Percentiles rank a stretch among this genome's conserved stretches.
These are phyloP conservation scores for Panzeria rudis DNA, from an alignment of 2,888 invertebrate genomes.

Conservation along the genomic window DNA sequence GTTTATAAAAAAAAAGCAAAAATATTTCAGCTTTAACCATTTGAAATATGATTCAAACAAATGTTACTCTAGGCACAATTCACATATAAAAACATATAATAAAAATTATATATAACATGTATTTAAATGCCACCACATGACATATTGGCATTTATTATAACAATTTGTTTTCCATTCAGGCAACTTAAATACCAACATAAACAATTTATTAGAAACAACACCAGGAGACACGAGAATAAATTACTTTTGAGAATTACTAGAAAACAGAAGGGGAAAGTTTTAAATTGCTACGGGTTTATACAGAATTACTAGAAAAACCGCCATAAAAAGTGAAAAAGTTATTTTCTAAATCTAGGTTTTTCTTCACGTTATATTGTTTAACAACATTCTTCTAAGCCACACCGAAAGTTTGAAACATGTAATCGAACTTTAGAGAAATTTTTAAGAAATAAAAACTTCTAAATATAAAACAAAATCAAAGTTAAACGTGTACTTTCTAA, in stretches of 20 bases:
- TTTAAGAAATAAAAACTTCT: neutral
- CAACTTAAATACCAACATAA: constrained; percentile 71
- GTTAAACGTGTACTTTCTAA: neutral
- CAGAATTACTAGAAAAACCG: neutral
- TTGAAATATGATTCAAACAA: neutral
- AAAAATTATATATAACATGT: constrained; percentile 71
- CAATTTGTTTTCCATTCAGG: constrained; percentile 74
- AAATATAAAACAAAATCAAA: neutral
- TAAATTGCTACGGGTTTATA: neutral
- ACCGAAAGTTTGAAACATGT: neutral
- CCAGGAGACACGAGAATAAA: neutral
- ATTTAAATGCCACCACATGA: constrained; percentile 74
- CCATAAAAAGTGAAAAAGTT: neutral
- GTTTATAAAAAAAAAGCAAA: neutral
- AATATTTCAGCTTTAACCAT: neutral
- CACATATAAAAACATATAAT: constrained; percentile 54
- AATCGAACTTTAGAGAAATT: neutral
- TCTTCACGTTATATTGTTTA: neutral
- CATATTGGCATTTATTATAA: constrained; percentile 80
- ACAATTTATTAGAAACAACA: constrained; percentile 2
- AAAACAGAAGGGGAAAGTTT: neutral
- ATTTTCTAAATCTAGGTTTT: neutral
- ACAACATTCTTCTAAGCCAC: neutral
- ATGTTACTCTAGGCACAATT: neutral
- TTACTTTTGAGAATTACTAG: constrained; percentile 1